A percentile compares a stretch with the other conserved stretches of the same genome.
phyloP scores from a whole-genome alignment of 2,113 vertebrate genomes.

The Balaeniceps rex region DNA sequence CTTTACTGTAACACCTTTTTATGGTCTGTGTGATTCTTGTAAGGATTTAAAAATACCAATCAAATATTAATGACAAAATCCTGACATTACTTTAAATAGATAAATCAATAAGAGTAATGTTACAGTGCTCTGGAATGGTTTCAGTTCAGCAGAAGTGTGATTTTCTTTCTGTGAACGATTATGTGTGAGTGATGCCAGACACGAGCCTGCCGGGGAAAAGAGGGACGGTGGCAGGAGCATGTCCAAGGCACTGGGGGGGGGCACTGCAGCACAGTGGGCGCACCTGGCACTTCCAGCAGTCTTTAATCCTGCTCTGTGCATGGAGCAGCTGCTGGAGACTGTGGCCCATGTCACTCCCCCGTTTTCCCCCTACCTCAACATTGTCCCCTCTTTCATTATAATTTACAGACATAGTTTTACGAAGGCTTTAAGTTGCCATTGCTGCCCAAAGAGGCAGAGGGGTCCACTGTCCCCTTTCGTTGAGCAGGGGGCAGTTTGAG shows the following conservation, averaged over 20 bases:
- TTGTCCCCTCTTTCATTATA: background rate
- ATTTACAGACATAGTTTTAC: background rate
- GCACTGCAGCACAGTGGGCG: rapidly evolving
- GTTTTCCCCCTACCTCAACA: rapidly evolving
- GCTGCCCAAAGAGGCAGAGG: background rate
- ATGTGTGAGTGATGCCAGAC: background rate
- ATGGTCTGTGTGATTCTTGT: conserved; percentile 35
- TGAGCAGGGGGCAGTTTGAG: background rate
- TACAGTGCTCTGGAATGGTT: background rate
- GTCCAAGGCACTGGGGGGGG: background rate
- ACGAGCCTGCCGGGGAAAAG: rapidly evolving
- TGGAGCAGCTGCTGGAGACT: rapidly evolving
- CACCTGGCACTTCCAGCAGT: background rate
- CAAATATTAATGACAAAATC: conserved; percentile 60
- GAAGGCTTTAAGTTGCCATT: background rate
- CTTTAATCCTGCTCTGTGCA: background rate
- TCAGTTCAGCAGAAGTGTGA: background rate
- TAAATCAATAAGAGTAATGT: conserved; percentile 9
- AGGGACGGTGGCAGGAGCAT: background rate
- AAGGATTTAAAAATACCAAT: conserved; percentile 46
- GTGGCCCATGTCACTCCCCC: rapidly evolving
- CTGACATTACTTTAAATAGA: conserved; percentile 21
- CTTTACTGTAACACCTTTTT: conserved; percentile 50
- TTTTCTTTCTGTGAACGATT: background rate
- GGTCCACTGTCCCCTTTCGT: background rate